These are phyloP conservation scores for Cacoxenus indagator DNA, from an alignment of 2,888 invertebrate genomes.

Conservation along the genomic window DNA sequence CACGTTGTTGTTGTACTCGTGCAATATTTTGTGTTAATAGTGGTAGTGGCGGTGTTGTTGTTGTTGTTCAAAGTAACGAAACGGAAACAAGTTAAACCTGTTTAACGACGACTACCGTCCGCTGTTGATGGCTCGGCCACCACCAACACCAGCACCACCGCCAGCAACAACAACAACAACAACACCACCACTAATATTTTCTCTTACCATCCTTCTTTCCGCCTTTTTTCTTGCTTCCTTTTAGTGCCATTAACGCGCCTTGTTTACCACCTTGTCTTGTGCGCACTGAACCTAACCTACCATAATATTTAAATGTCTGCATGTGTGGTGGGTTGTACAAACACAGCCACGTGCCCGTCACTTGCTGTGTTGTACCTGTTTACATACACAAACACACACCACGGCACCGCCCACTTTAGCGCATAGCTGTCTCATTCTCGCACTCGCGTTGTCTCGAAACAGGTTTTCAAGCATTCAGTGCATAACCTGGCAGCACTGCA, in stretches of 20 bases:
- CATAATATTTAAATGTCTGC: conserved; percentile 45
- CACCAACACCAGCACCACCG: neutral
- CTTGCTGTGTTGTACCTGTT: conserved; percentile 9
- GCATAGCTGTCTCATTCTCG: neutral
- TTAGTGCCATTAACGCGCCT: conserved; percentile 55
- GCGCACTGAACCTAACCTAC: conserved; percentile 61
- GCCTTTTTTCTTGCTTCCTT: conserved; percentile 57
- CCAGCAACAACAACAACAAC: no score
- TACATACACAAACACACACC: no score
- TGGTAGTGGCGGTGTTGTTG: conserved; percentile 20
- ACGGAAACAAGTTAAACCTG: conserved; percentile 44
- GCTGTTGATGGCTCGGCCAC: neutral
- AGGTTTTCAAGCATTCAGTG: conserved; percentile 39
- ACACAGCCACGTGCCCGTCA: conserved; percentile 32
- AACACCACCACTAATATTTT: no score
- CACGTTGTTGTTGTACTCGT: conserved; percentile 29
- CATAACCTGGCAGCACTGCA: conserved; percentile 60
- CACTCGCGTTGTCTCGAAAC: conserved; percentile 35
- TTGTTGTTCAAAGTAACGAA: conserved; percentile 22
- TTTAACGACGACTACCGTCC: conserved; percentile 33
- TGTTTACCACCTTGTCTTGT: conserved; percentile 59
- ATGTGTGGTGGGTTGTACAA: neutral
- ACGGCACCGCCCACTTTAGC: conserved; percentile 31
- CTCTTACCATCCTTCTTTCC: conserved; percentile 22
- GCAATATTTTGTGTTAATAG: no score